These are phyloP conservation scores for Argopecten irradians DNA, from an alignment of 1,140 invertebrate genomes.

Conservation along the genomic window DNA sequence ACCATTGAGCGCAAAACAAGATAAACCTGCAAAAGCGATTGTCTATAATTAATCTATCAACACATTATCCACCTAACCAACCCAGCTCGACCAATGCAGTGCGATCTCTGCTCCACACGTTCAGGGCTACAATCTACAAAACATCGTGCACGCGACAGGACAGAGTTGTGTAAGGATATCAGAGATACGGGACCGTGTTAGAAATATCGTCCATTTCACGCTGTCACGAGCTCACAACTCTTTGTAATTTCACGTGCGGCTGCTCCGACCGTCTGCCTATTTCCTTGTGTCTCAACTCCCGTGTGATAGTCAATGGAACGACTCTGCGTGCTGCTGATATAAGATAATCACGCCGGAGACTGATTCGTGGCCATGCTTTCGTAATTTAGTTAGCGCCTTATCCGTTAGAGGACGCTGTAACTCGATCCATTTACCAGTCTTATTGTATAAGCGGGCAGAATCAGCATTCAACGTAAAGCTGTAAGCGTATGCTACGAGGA, in stretches of 20 bases:
- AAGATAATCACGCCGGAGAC: constrained; percentile 6
- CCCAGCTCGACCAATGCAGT: too few species aligned
- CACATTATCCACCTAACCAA: neutral
- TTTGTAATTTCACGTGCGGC: neutral
- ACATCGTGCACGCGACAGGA: neutral
- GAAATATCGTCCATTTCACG: constrained; percentile 21
- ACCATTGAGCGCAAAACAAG: too few species aligned
- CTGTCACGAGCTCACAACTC: neutral
- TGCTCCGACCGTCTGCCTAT: neutral
- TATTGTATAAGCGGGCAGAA: neutral
- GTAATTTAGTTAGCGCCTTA: constrained; percentile 21
- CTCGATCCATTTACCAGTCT: neutral
- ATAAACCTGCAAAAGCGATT: too few species aligned
- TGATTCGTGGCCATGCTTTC: constrained; percentile 7
- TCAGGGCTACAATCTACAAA: too few species aligned
- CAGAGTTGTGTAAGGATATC: neutral
- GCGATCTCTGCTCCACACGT: neutral
- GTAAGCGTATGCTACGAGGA: neutral
- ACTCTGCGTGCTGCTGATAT: neutral
- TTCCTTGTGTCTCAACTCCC: neutral
- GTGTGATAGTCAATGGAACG: neutral
- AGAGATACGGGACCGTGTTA: neutral
- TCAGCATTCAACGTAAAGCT: neutral
- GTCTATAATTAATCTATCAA: too few species aligned
- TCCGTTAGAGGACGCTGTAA: neutral